Conservation (phyloP, 2,888 invertebrate species). For the Thymelicus lineola region DNA sequence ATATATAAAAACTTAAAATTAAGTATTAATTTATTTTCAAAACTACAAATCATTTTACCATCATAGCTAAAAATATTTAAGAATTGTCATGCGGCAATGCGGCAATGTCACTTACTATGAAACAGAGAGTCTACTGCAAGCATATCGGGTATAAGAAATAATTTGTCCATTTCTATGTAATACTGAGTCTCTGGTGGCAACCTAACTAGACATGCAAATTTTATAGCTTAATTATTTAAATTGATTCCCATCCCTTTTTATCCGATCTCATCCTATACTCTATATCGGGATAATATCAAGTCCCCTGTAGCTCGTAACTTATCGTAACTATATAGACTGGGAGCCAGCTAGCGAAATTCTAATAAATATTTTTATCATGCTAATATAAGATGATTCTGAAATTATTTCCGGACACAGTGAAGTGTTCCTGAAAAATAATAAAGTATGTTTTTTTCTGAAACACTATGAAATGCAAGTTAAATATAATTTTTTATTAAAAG, state of each 20-base stretch:
- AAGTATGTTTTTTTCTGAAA: too few relatives aligned
- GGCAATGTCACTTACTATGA: too few relatives aligned
- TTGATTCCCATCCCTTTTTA: slow-evolving; percentile 37
- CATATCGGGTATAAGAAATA: background rate
- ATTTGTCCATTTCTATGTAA: slow-evolving; percentile 8
- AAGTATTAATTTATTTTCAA: too few relatives aligned
- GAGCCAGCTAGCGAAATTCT: background rate
- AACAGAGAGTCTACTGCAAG: too few relatives aligned
- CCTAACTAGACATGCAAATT: slow-evolving; percentile 37
- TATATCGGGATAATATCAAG: slow-evolving; percentile 21
- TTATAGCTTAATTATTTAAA: slow-evolving; percentile 39
- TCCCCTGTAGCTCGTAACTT: slow-evolving; percentile 21
- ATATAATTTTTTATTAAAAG: too few relatives aligned
- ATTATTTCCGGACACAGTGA: too few relatives aligned
- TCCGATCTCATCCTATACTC: slow-evolving; percentile 20
- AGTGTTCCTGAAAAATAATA: too few relatives aligned
- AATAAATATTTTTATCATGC: background rate
- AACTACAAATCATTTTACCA: too few relatives aligned
- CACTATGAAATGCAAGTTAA: too few relatives aligned
- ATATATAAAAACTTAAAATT: too few relatives aligned
- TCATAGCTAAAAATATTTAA: too few relatives aligned
- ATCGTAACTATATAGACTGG: slow-evolving; percentile 13
- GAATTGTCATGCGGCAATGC: too few relatives aligned
- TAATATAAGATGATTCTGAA: background rate
- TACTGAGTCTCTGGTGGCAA: slow-evolving; percentile 7